A percentile compares a stretch with the other conserved stretches of the same genome.
Evolutionary conservation across 2,888 invertebrate genomes (phyloP).

Genomic region (Lasioglossum calceatum): DNA sequence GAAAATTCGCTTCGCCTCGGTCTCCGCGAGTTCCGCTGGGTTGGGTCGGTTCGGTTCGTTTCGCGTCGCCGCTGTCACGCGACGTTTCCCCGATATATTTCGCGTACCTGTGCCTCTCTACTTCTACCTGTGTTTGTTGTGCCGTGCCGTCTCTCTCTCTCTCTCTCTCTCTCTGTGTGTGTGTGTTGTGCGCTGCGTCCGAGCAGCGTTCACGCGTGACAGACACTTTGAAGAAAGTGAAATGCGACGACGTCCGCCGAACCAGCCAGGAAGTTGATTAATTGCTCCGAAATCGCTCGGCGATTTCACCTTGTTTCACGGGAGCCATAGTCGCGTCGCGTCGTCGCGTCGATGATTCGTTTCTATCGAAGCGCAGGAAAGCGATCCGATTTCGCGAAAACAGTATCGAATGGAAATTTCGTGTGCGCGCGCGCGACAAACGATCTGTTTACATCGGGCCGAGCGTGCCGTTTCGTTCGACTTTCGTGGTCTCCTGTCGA

Average conservation of each 20-base stretch:
- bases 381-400: not conserved
- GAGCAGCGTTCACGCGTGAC: slow-evolving; percentile 49
- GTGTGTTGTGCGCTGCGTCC: not conserved
- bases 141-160: not conserved
- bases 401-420: not conserved
- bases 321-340: not conserved
- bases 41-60: not conserved
- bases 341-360: not conserved
- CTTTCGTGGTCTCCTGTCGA: not conserved
- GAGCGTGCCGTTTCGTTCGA: not conserved
- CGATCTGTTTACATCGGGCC: not conserved
- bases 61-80: slow-evolving; percentile 5
- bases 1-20: slow-evolving; percentile 15
- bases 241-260: slow-evolving; percentile 14
- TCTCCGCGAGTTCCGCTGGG: not conserved
- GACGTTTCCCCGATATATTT: not conserved
- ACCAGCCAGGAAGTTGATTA: not conserved
- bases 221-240: slow-evolving; percentile 50
- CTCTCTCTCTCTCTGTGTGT: not conserved
- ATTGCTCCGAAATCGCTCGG: not conserved
- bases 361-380: not conserved
- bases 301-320: not conserved
- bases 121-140: not conserved
- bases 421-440: not conserved
- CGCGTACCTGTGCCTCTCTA: not conserved